These are phyloP conservation scores for Ctenicera cuprea DNA, from an alignment of 2,888 invertebrate species.

Conservation along the genomic window DNA sequence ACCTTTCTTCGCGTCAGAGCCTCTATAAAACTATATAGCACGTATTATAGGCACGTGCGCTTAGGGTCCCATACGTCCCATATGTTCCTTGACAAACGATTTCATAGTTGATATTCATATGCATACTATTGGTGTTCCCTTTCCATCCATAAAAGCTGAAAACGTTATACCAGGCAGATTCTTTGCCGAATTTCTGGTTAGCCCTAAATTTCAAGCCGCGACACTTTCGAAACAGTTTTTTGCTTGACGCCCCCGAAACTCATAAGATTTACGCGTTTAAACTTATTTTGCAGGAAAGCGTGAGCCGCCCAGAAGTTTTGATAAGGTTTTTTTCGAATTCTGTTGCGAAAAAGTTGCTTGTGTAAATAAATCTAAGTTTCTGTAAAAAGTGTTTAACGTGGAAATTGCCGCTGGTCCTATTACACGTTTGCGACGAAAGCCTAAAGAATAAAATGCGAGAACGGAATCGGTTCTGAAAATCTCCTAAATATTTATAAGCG, in stretches of 20 bases:
- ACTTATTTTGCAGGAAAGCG: slow-evolving; percentile 41
- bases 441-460: slow-evolving; percentile 21
- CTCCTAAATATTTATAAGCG: slow-evolving; percentile 32
- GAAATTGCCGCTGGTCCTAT: slow-evolving; percentile 28
- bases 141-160: slow-evolving; percentile 40
- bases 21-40: slow-evolving; percentile 52
- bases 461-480: slow-evolving; percentile 24
- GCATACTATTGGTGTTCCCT: slow-evolving; percentile 49
- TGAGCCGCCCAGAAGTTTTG: slow-evolving; percentile 42
- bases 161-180: slow-evolving; percentile 29
- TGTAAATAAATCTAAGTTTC: slow-evolving; percentile 45
- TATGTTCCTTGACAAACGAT: slow-evolving; percentile 54
- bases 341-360: slow-evolving; percentile 36
- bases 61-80: slow-evolving; percentile 51
- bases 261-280: slow-evolving; percentile 41
- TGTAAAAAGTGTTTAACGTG: slow-evolving; percentile 37
- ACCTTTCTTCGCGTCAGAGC: slow-evolving; percentile 44
- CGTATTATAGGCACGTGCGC: slow-evolving; percentile 53
- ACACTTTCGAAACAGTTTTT: slow-evolving; percentile 31
- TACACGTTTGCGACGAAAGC: slow-evolving; percentile 14
- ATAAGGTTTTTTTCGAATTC: slow-evolving; percentile 38
- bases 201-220: slow-evolving; percentile 11
- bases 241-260: slow-evolving; percentile 30
- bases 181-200: slow-evolving; percentile 13
- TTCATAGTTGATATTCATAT: slow-evolving; percentile 56